Percentiles rank a stretch among this genome's conserved stretches.
These are phyloP conservation scores for Phenganax subtilis DNA, from an alignment of 92 coral and sea anemone genomes.

Conservation along the genomic window DNA sequence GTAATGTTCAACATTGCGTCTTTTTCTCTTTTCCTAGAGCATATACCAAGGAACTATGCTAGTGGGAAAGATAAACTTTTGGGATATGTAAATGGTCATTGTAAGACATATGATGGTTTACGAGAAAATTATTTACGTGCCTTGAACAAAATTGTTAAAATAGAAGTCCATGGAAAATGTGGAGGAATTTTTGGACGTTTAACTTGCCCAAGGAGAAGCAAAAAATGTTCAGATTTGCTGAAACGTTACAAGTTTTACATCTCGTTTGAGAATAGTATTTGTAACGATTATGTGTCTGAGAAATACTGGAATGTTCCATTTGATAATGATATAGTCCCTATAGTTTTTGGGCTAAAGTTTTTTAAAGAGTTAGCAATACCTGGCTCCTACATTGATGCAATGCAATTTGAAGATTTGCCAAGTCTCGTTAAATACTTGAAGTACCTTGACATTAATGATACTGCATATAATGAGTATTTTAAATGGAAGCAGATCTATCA, in stretches of 20 bases:
- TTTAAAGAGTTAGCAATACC: conserved; percentile 27
- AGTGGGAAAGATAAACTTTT: conserved; percentile 47
- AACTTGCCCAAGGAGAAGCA: conserved; percentile 31
- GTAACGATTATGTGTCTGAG: conserved; percentile 47
- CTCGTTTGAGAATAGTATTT: conserved; percentile 42
- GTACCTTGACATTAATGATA: conserved; percentile 45
- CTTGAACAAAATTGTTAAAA: conserved; percentile 16
- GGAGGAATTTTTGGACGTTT: conserved; percentile 28
- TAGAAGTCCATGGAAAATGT: conserved; percentile 45
- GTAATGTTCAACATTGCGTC: not conserved
- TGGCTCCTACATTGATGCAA: conserved; percentile 34
- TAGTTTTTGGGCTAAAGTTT: conserved; percentile 13
- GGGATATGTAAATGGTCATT: conserved; percentile 39
- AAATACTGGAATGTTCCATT: conserved; percentile 51
- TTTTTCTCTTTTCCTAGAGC: not conserved
- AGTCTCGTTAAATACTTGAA: conserved; percentile 20
- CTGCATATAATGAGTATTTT: conserved; percentile 54
- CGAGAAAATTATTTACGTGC: conserved; percentile 41
- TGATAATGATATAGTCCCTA: conserved; percentile 4
- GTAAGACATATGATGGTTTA: conserved; percentile 17
- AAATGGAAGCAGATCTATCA: conserved; percentile 43
- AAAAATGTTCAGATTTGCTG: conserved; percentile 11
- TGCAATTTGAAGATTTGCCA: conserved; percentile 1
- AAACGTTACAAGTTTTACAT: conserved; percentile 39
- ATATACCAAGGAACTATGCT: conserved; percentile 33